Conservation (phyloP, 2,113 vertebrate genomes). For the Urocolius indicus region DNA sequence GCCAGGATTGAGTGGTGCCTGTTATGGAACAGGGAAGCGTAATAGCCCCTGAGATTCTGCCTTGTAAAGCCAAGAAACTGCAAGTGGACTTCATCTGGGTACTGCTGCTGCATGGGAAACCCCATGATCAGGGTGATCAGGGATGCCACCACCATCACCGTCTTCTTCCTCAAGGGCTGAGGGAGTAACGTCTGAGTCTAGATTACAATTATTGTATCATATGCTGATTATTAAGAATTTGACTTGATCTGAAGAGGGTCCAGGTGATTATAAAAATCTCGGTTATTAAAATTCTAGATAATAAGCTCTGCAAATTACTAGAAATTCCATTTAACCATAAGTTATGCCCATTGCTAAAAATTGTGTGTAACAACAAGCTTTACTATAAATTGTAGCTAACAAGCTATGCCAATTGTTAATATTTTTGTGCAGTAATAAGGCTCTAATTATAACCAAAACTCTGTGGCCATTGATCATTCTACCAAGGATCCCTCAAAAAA, state of each 20-base stretch:
- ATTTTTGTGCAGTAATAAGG: not conserved
- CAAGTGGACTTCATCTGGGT: not conserved
- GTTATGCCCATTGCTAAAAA: not conserved
- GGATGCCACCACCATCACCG: fast-evolving
- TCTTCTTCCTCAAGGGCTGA: not conserved
- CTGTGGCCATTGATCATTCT: not conserved
- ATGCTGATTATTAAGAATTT: not conserved
- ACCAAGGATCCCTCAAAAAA: not conserved
- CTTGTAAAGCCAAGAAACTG: not conserved
- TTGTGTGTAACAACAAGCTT: not conserved
- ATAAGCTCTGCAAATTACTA: not conserved
- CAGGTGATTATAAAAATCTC: not conserved
- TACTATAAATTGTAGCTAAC: not conserved
- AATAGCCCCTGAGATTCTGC: not conserved
- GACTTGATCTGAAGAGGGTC: not conserved
- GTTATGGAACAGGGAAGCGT: fast-evolving
- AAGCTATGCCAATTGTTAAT: not conserved
- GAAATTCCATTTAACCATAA: not conserved
- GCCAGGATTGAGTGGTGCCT: not conserved
- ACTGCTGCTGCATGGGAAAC: not conserved
- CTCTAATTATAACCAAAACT: not conserved
- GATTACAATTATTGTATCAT: not conserved
- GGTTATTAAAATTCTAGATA: not conserved
- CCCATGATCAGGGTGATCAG: not conserved
- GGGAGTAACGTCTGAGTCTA: not conserved